Conservation (phyloP, 2,888 invertebrate species). For the Smittia aterrima region DNA sequence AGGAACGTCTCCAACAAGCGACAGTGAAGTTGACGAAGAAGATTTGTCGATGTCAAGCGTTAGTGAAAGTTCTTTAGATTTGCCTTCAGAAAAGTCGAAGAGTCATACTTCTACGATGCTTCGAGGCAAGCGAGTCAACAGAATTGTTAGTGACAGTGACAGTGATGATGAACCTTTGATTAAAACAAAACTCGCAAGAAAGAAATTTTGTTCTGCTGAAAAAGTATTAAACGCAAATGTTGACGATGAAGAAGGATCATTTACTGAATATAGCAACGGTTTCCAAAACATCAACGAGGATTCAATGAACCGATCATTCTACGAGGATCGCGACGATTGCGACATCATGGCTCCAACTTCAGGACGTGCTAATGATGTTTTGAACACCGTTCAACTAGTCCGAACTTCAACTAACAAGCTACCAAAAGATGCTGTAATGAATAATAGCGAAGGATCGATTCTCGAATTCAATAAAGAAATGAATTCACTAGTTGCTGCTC, state of each 20-base stretch:
- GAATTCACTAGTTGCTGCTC: not conserved
- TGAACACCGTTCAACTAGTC: slow-evolving; percentile 22
- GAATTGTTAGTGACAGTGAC: slow-evolving; percentile 53
- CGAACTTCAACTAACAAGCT: slow-evolving; percentile 1
- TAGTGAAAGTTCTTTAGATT: slow-evolving; percentile 56
- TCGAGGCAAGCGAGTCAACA: slow-evolving; percentile 56
- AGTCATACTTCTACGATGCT: slow-evolving; percentile 55
- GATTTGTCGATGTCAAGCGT: slow-evolving; percentile 62
- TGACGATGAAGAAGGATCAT: slow-evolving; percentile 64
- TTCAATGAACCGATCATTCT: slow-evolving; percentile 38
- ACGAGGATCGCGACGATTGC: slow-evolving; percentile 34
- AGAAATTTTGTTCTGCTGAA: slow-evolving; percentile 56
- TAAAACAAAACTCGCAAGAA: slow-evolving; percentile 57
- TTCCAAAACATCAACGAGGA: slow-evolving; percentile 51
- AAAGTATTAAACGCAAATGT: slow-evolving; percentile 62
- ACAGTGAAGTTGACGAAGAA: slow-evolving; percentile 57
- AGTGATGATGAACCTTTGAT: slow-evolving; percentile 57
- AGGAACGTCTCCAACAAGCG: slow-evolving; percentile 59
- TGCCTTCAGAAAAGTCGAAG: slow-evolving; percentile 55
- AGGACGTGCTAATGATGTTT: not conserved
- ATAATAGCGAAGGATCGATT: slow-evolving; percentile 2
- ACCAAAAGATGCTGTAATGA: not conserved
- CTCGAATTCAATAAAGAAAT: not conserved
- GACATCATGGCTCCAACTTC: not conserved
- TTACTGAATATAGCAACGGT: slow-evolving; percentile 57